Conservation (phyloP, 1,140 invertebrate species). For the Rhopalosiphum maidis region DNA sequence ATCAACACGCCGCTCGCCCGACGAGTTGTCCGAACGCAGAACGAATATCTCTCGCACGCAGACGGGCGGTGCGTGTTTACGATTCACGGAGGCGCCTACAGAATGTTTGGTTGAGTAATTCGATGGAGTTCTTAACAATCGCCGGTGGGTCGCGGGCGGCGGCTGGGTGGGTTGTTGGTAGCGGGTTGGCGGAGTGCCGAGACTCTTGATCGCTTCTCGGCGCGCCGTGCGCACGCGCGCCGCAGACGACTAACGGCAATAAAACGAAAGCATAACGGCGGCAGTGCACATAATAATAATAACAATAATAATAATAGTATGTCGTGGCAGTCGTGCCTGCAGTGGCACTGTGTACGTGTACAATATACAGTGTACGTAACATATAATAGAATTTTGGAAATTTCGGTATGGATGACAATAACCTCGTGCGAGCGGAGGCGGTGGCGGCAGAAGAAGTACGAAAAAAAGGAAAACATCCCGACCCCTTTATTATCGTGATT, state of each 20-base stretch:
- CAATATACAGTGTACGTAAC: not conserved
- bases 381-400: not conserved
- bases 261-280: conserved; percentile 45
- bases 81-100: not conserved
- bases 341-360: not conserved
- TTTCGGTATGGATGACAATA: not conserved
- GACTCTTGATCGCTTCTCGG: conserved; percentile 22
- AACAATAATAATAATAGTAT: conserved; percentile 26
- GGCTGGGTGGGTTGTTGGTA: not conserved
- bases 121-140: not conserved
- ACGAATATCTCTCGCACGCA: not conserved
- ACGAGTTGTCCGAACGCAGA: not conserved
- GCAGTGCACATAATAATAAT: conserved; percentile 44
- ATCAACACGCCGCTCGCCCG: not conserved
- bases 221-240: not conserved
- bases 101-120: conserved; percentile 22
- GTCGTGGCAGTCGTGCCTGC: not conserved
- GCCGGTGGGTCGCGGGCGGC: not conserved
- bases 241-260: conserved; percentile 25
- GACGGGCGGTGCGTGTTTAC: not conserved
- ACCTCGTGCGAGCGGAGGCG: not conserved
- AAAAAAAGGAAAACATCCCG: not conserved
- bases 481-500: not conserved
- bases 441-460: not conserved
- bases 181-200: not conserved